Conservation (phyloP, 2,113 vertebrate genomes). For the Illadopsis cleaveri region DNA sequence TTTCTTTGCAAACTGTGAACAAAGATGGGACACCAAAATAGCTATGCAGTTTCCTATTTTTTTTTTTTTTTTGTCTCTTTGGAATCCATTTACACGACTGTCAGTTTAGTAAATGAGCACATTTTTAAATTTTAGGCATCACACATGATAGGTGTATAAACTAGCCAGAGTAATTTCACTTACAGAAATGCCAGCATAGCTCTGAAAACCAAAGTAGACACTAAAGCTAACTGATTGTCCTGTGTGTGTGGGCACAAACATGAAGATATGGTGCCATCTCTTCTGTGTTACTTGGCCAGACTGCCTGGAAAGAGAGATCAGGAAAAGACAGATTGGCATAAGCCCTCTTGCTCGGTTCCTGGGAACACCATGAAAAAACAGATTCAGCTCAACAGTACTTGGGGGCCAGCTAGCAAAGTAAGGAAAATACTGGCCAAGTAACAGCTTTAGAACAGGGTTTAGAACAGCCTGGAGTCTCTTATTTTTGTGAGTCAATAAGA, state of each 20-base stretch:
- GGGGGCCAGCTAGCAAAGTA: background rate
- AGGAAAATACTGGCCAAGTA: slow-evolving; percentile 31
- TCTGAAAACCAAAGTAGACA: background rate
- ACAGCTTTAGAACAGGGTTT: background rate
- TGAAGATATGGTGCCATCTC: background rate
- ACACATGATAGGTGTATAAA: background rate
- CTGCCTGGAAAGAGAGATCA: slow-evolving; percentile 28
- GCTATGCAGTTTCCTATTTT: background rate
- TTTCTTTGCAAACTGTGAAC: slow-evolving; percentile 38
- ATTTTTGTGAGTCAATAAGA: background rate
- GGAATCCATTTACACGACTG: background rate
- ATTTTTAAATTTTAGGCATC: background rate
- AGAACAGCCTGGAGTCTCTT: background rate
- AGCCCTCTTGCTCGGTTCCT: background rate
- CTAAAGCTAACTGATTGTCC: slow-evolving; percentile 1
- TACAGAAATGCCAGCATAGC: background rate
- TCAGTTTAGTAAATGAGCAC: background rate
- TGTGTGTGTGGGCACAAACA: background rate
- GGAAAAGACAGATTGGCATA: background rate
- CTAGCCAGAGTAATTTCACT: background rate
- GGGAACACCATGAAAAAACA: background rate
- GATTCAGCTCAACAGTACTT: background rate
- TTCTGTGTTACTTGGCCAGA: slow-evolving; percentile 4
- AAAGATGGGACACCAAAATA: slow-evolving; percentile 20
- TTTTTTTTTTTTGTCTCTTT: background rate